Conservation (phyloP, 2,113 vertebrate species). For the Triplophysa rosa region DNA sequence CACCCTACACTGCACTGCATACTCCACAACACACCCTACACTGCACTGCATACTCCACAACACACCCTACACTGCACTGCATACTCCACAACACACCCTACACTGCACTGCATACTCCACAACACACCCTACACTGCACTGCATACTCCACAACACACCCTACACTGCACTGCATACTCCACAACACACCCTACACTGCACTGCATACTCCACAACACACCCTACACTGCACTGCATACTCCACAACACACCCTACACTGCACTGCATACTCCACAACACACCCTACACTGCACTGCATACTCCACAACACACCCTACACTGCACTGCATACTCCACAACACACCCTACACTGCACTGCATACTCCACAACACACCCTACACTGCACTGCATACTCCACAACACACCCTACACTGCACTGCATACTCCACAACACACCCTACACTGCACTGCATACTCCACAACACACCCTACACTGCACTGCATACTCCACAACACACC, state of each 20-base stretch:
- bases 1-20: neutral
- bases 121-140: neutral
- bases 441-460: neutral
- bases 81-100: too few species aligned
- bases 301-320: neutral
- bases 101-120: neutral
- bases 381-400: too few species aligned
- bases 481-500: neutral
- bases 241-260: neutral
- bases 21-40: neutral
- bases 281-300: neutral
- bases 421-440: neutral
- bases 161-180: too few species aligned
- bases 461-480: neutral
- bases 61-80: neutral
- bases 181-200: neutral
- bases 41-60: neutral
- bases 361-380: too few species aligned
- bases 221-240: neutral
- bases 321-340: neutral
- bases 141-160: too few species aligned
- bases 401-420: neutral
- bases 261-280: neutral
- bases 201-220: neutral
- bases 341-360: neutral